Evolutionary conservation across 1,140 invertebrate genomes (phyloP).

Genomic region (Danaus melanippus): DNA sequence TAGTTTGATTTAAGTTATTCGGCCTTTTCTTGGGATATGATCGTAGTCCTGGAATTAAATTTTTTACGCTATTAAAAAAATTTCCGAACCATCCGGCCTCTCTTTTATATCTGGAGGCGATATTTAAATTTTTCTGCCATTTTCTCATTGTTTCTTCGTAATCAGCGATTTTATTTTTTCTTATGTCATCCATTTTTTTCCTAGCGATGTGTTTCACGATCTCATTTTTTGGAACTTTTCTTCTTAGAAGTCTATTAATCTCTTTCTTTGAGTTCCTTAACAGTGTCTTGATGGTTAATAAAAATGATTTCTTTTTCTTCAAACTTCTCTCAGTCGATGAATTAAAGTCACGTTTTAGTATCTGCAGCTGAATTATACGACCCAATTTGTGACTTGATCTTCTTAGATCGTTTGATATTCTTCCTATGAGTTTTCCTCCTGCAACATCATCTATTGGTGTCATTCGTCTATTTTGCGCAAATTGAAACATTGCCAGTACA

Average conservation of each 20-base stretch:
- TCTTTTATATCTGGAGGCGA: conserved; percentile 29
- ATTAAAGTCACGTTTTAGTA: conserved; percentile 5
- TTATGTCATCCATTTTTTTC: conserved; percentile 31
- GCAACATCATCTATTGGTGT: conserved; percentile 15
- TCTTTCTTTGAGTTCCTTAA: conserved; percentile 38
- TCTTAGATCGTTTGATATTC: conserved; percentile 27
- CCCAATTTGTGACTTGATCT: conserved; percentile 25
- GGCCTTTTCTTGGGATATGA: background rate
- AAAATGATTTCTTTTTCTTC: conserved; percentile 27
- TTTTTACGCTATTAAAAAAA: conserved; percentile 34
- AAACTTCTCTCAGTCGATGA: conserved; percentile 6
- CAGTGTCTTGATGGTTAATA: conserved; percentile 39
- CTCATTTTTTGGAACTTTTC: conserved; percentile 29
- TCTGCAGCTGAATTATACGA: conserved; percentile 23
- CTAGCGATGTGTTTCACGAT: conserved; percentile 32
- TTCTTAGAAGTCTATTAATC: conserved; percentile 27
- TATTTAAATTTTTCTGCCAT: conserved; percentile 40
- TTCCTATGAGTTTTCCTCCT: conserved; percentile 23
- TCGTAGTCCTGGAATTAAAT: conserved; percentile 32
- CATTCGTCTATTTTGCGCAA: conserved; percentile 32
- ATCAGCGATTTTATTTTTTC: conserved; percentile 25
- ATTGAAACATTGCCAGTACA: conserved; percentile 26
- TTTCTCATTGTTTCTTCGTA: conserved; percentile 35
- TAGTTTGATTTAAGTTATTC: background rate
- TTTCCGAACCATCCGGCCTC: conserved; percentile 17